These are phyloP conservation scores for Galeopterus variegatus DNA, from an alignment of 2,113 vertebrate genomes.

Conservation along the genomic window DNA sequence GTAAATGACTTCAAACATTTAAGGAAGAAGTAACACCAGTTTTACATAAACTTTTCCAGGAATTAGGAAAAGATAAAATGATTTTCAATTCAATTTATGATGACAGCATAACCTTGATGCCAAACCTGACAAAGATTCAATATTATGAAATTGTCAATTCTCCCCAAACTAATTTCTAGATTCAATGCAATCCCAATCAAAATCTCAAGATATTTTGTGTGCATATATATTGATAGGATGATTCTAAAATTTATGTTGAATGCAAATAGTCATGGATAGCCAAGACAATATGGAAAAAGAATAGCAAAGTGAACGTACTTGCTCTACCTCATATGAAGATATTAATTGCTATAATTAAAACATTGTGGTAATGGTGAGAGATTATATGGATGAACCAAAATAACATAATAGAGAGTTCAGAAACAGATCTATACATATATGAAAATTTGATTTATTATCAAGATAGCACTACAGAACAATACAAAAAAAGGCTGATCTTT, in stretches of 20 bases:
- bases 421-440: neutral
- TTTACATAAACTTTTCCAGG: neutral
- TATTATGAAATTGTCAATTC: neutral
- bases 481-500: neutral
- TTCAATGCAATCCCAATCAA: neutral
- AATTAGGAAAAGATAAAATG: slow-evolving; percentile 19
- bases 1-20: neutral
- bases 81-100: slow-evolving; percentile 46
- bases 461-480: neutral
- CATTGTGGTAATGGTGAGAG: neutral
- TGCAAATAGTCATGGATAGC: neutral
- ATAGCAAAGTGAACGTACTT: neutral
- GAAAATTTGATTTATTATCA: neutral
- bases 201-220: neutral
- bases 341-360: neutral
- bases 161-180: neutral
- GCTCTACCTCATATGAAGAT: neutral
- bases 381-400: neutral
- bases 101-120: neutral
- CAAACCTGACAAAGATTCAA: neutral
- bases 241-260: slow-evolving; percentile 18
- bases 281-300: neutral
- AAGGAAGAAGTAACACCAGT: neutral
- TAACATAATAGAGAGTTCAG: neutral
- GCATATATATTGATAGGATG: neutral